phyloP scores from a whole-genome alignment of 2,888 invertebrate genomes.

The Arrhopalites spinosus region DNA sequence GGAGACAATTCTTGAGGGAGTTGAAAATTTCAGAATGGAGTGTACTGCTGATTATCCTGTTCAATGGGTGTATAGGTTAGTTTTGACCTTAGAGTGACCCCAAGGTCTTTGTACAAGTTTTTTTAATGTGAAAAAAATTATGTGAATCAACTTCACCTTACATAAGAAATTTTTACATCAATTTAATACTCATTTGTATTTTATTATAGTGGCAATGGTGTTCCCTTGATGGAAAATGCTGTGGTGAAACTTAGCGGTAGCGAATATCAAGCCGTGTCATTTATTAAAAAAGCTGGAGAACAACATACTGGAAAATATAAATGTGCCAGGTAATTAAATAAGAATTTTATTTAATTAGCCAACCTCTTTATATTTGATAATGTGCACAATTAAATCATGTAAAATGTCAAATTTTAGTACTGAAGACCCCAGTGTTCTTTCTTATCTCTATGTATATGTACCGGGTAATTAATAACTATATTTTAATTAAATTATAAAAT shows the following conservation, averaged over 20 bases:
- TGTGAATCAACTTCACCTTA: no score
- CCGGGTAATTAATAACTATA: neutral
- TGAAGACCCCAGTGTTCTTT: neutral
- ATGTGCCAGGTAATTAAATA: slow-evolving; percentile 47
- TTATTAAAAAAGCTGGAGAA: slow-evolving; percentile 49
- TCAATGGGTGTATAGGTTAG: no score
- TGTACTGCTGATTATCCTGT: slow-evolving; percentile 50
- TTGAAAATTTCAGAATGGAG: slow-evolving; percentile 48
- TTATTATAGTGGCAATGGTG: slow-evolving; percentile 53
- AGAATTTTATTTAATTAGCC: no score
- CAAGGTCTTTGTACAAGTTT: no score
- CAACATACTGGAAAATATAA: slow-evolving; percentile 54
- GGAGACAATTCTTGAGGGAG: slow-evolving; percentile 45
- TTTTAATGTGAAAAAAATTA: no score
- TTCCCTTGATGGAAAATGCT: slow-evolving; percentile 44
- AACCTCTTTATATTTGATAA: no score
- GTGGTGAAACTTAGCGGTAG: slow-evolving; percentile 36
- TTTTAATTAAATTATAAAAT: neutral
- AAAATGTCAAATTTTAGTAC: no score
- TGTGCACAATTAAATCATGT: no score
- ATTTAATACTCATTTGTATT: no score
- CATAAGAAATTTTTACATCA: no score
- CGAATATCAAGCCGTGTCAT: slow-evolving; percentile 43
- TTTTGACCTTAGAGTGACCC: no score
- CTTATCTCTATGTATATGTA: neutral